Conservation (phyloP, 2,797 vertebrate species). For the Cossypha niveicapilla region DNA sequence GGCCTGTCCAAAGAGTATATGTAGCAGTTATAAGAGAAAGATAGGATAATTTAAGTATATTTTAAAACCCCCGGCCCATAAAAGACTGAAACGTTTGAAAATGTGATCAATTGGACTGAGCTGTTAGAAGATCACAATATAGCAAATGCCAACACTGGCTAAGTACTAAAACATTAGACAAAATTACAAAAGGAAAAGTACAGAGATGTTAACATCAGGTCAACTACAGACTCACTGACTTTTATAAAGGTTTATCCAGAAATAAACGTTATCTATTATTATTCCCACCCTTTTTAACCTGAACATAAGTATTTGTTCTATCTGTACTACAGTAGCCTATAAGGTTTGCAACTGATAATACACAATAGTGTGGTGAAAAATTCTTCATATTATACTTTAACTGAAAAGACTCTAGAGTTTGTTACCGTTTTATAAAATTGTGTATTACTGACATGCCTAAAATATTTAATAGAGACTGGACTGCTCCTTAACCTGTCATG, state of each 20-base stretch:
- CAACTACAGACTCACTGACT: background rate
- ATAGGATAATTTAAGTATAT: background rate
- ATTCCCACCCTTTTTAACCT: background rate
- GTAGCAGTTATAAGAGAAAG: background rate
- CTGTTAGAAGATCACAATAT: background rate
- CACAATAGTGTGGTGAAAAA: background rate
- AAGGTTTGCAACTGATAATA: background rate
- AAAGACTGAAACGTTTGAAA: background rate
- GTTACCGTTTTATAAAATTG: background rate
- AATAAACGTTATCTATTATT: background rate
- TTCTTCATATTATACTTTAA: background rate
- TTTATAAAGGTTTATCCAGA: background rate
- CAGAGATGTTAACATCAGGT: background rate
- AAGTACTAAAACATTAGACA: background rate
- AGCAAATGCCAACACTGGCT: background rate
- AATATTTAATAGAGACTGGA: background rate
- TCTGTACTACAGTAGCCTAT: background rate
- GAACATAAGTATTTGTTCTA: background rate
- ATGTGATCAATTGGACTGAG: background rate
- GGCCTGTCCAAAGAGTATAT: background rate
- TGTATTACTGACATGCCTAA: background rate
- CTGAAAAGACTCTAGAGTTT: background rate
- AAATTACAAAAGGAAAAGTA: background rate
- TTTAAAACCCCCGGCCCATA: background rate
- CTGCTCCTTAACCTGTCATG: background rate